Conservation (phyloP, 2,113 vertebrate species). For the Cinclus cinclus region DNA sequence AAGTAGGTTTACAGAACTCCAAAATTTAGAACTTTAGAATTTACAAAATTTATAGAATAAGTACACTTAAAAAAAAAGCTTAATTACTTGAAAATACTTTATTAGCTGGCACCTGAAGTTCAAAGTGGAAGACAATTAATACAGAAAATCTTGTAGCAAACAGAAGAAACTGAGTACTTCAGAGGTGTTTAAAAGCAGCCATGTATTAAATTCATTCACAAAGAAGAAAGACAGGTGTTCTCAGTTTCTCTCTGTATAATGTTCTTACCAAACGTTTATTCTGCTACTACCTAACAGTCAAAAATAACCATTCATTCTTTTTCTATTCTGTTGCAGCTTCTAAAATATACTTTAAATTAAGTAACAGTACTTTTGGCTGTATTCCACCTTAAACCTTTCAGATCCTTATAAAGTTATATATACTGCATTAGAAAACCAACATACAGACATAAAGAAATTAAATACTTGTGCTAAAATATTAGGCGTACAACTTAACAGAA, state of each 20-base stretch:
- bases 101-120: neutral
- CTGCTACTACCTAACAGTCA: neutral
- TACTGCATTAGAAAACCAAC: neutral
- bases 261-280: neutral
- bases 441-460: neutral
- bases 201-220: neutral
- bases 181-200: neutral
- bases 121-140: neutral
- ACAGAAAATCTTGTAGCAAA: neutral
- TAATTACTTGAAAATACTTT: neutral
- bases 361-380: neutral
- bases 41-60: neutral
- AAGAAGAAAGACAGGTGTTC: neutral
- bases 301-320: neutral
- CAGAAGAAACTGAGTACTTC: neutral
- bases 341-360: neutral
- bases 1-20: neutral
- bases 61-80: neutral
- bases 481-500: neutral
- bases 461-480: neutral
- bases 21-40: neutral
- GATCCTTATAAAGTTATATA: neutral
- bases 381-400: neutral
- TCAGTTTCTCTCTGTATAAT: neutral
- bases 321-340: neutral